Evolutionary conservation across 2,888 invertebrate genomes (phyloP).

Genomic region (Metellina segmentata): DNA sequence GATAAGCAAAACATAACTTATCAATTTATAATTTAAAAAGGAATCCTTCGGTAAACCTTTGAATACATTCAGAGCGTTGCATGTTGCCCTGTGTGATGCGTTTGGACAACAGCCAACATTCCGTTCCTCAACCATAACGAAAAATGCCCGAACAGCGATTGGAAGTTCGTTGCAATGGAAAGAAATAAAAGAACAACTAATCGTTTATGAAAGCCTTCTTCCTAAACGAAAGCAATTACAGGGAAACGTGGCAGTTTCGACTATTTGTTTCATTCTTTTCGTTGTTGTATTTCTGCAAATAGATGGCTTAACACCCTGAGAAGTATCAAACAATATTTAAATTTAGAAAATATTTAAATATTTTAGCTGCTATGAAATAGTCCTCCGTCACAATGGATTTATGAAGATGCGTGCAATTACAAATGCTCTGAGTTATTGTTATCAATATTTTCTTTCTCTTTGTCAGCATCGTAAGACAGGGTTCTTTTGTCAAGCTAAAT

Average conservation of each 20-base stretch:
- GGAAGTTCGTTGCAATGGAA: conserved; percentile 17
- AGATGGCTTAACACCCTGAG: conserved; percentile 5
- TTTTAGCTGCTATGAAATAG: neutral
- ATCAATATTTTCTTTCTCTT: no score
- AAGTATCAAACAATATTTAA: neutral
- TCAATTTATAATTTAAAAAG: neutral
- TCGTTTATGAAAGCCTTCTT: conserved; percentile 57
- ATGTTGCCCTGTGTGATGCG: conserved; percentile 4
- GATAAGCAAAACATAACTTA: neutral
- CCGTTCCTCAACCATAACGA: conserved; percentile 36
- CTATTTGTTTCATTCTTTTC: conserved; percentile 5
- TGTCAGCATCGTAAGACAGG: no score
- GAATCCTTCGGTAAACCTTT: conserved; percentile 12
- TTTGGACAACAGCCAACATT: conserved; percentile 48
- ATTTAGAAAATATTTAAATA: neutral
- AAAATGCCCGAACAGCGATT: conserved; percentile 43
- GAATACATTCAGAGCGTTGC: conserved; percentile 37
- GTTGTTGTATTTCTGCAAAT: conserved; percentile 18
- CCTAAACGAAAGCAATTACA: conserved; percentile 58
- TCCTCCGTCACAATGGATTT: no score
- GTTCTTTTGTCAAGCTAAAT: no score
- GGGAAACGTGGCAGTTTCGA: conserved; percentile 13
- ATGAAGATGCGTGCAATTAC: no score
- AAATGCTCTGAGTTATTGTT: no score
- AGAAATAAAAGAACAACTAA: conserved; percentile 42